phyloP scores from a whole-genome alignment of 2,113 vertebrate genomes.

The Tringa solitaria region DNA sequence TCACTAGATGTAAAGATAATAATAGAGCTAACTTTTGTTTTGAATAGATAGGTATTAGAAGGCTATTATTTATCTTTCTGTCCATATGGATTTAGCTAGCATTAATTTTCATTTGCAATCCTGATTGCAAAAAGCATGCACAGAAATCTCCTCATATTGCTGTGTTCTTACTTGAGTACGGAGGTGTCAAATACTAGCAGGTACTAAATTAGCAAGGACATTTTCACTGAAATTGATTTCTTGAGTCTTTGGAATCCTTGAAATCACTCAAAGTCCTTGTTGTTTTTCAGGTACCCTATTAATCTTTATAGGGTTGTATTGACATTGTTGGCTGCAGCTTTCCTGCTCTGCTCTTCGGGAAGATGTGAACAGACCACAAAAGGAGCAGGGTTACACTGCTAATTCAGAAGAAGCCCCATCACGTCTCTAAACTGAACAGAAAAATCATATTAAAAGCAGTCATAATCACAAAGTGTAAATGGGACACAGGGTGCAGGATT shows the following conservation, averaged over 20 bases:
- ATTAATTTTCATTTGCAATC: conserved; percentile 41
- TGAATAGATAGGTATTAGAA: neutral
- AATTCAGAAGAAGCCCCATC: conserved; percentile 39
- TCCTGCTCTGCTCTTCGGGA: conserved; percentile 16
- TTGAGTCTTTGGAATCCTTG: conserved; percentile 72
- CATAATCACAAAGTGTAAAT: conserved; percentile 45
- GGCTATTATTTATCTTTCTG: conserved; percentile 23
- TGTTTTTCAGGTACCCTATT: conserved; percentile 72
- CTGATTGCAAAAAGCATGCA: neutral
- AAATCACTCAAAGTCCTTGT: conserved; percentile 75
- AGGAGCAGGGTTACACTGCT: conserved; percentile 1
- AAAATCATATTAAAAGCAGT: conserved; percentile 44
- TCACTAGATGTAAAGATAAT: neutral
- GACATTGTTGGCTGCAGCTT: conserved; percentile 48
- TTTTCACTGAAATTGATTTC: conserved; percentile 82
- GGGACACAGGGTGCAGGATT: neutral
- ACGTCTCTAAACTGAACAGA: conserved; percentile 46
- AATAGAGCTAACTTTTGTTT: neutral
- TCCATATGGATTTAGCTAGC: neutral
- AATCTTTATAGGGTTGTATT: conserved; percentile 75
- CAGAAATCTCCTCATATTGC: neutral
- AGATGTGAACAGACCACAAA: conserved; percentile 22
- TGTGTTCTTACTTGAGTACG: conserved; percentile 10
- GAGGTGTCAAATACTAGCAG: conserved; percentile 66
- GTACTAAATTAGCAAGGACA: conserved; percentile 74